These are phyloP conservation scores for Rhinichthys osculus DNA, from an alignment of 2,797 vertebrate species.

Conservation along the genomic window DNA sequence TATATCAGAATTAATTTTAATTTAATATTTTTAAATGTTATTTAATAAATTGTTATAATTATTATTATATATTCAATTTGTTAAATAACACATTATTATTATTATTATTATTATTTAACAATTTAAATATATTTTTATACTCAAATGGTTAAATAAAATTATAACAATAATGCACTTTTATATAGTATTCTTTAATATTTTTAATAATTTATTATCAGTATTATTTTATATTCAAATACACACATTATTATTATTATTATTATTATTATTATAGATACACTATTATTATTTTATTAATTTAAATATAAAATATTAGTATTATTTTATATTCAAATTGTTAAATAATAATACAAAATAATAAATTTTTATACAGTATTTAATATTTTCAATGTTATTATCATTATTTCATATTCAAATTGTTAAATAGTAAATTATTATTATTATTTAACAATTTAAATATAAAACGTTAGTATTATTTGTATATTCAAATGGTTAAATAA, in stretches of 20 bases:
- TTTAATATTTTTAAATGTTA: not conserved
- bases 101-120: not conserved
- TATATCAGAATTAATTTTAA: not conserved
- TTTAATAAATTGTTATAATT: not conserved
- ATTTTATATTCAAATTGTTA: not conserved
- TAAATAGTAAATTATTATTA: too few species aligned
- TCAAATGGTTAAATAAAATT: not conserved
- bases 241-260: too few species aligned
- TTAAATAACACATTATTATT: not conserved
- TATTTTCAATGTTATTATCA: too few species aligned
- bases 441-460: not conserved
- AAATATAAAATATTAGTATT: not conserved
- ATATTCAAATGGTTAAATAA: not conserved
- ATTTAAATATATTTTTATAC: not conserved
- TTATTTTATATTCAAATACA: not conserved
- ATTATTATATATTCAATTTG: not conserved
- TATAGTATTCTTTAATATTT: too few species aligned
- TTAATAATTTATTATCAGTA: too few species aligned
- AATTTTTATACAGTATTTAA: not conserved
- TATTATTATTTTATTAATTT: too few species aligned
- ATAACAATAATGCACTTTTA: too few species aligned
- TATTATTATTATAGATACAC: too few species aligned
- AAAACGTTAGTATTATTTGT: not conserved
- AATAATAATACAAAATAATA: too few species aligned
- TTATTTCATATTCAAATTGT: too few species aligned